Evolutionary conservation across 2,888 invertebrate genomes (phyloP), one percentile per base, ranked within the genome.

Genomic region (Steromphala cineraria): DNA sequence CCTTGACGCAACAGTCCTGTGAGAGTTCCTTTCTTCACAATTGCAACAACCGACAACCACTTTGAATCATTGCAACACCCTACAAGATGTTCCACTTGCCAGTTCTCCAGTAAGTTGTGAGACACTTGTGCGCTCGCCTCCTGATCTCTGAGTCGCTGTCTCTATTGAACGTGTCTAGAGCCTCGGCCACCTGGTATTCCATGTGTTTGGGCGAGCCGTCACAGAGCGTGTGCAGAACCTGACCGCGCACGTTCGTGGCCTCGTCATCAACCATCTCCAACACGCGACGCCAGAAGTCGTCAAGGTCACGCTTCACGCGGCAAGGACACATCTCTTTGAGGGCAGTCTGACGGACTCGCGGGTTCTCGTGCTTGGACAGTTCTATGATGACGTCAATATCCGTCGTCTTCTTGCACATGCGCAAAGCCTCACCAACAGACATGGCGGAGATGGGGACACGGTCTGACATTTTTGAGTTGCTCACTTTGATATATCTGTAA

Each of bases 291-390:
- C 92, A 93, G 87, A 93, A 93, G 36, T 90, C 90, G 7, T 85
- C 83, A 13, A 92, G 86, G 83, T 93, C 92, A 19, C 86, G 84
- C 81, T 92, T 89, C n/a, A 93, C 93, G 56, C 92, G 84, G 84
- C 93, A 93, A 0, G 93, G 93, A 82, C 93, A 93, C 91, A 93
- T 93, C 84, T 93, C 92, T 75, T 86, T 86, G n/a, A 93, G 87
- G 1, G 93, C 92, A 53, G 82, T 85, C 88, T 91, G 89, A 80
- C 93, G 83, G 10, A 93, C 93, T 52, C 85, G 84, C 0, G 92
- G 90, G 79, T 87, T 87, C 1, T 81, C 55, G 82, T 93, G 93
- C 77, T 88, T 88, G 24, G 91, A 91, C 75, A 92, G 84, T 56
- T 87, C 89, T 24, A 93, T 89, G 67, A 93, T 90, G 5, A 85